Conservation (phyloP, 1,140 invertebrate species). For the Mycetomoellerius zeteki region DNA sequence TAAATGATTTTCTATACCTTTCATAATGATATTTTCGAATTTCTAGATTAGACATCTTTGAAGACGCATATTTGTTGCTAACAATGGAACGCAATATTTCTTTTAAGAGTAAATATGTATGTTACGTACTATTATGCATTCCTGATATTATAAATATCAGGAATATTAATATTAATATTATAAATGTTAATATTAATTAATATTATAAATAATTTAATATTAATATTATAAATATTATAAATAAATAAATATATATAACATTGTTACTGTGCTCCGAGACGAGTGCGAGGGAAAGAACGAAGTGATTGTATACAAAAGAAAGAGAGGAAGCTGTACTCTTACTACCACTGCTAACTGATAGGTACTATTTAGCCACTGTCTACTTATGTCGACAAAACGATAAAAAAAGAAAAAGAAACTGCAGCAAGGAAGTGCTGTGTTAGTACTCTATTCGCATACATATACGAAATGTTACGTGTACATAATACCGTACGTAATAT, state of each 20-base stretch:
- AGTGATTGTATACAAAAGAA: conserved; percentile 45
- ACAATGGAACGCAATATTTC: background rate
- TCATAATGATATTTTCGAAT: background rate
- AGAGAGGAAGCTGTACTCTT: conserved; percentile 63
- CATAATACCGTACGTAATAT: conserved; percentile 45
- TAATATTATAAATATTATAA: conserved; percentile 67
- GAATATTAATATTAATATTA: too few relatives aligned
- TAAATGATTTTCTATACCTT: background rate
- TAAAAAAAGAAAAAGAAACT: conserved; percentile 22
- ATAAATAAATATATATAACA: conserved; percentile 32
- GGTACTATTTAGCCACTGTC: conserved; percentile 68
- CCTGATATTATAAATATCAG: too few relatives aligned
- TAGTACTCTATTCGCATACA: conserved; percentile 54
- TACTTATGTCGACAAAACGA: conserved; percentile 69
- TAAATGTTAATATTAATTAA: too few relatives aligned
- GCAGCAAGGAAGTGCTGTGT: conserved; percentile 38
- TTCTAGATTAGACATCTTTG: background rate
- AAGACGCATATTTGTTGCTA: background rate
- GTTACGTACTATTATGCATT: conserved; percentile 30
- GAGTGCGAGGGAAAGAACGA: conserved; percentile 50
- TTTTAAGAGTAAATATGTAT: background rate
- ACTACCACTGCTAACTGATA: conserved; percentile 74
- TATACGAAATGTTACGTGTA: conserved; percentile 45
- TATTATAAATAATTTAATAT: too few relatives aligned
- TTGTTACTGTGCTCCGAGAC: conserved; percentile 62